A percentile compares a stretch with the other conserved stretches of the same genome.
phyloP scores from a whole-genome alignment of 2,797 vertebrate species.

The Mormyrus hasselquistii region DNA sequence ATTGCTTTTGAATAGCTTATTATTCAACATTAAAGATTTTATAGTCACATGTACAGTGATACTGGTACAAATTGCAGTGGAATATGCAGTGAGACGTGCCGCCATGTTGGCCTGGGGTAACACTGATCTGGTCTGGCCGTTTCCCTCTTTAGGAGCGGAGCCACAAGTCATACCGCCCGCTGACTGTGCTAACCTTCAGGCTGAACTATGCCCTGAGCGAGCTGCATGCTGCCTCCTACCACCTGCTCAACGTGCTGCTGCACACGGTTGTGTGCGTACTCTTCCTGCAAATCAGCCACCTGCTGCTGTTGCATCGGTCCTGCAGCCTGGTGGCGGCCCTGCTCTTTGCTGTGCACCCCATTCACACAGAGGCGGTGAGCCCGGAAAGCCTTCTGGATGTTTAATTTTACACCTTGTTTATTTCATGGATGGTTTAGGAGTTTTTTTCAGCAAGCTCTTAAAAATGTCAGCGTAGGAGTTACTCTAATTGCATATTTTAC shows the following conservation, averaged over 20 bases:
- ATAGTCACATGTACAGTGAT: background rate
- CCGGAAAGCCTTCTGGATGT: too few relatives aligned
- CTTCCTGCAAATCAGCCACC: conserved; percentile 85
- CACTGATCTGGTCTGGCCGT: background rate
- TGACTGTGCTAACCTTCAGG: conserved; percentile 93
- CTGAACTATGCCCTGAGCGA: conserved; percentile 93
- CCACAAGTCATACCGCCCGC: conserved; percentile 93
- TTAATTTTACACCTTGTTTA: background rate
- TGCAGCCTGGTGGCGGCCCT: conserved; percentile 79
- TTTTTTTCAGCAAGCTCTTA: background rate
- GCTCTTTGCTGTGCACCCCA: conserved; percentile 87
- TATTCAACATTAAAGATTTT: background rate
- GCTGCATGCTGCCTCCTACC: conserved; percentile 86
- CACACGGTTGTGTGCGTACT: conserved; percentile 80
- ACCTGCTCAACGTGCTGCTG: conserved; percentile 81
- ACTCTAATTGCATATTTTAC: conserved; percentile 30
- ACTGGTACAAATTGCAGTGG: background rate
- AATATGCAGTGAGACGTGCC: background rate
- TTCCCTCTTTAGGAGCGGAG: conserved; percentile 77
- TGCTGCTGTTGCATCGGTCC: conserved; percentile 73
- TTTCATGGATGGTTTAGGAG: background rate
- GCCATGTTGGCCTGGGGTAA: background rate
- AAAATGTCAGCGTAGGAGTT: background rate
- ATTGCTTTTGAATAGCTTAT: background rate
- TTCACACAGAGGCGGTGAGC: conserved; percentile 97